Base-by-base conservation (phyloP, 2,113 vertebrate species). In the Rissa tridactyla region DNA sequence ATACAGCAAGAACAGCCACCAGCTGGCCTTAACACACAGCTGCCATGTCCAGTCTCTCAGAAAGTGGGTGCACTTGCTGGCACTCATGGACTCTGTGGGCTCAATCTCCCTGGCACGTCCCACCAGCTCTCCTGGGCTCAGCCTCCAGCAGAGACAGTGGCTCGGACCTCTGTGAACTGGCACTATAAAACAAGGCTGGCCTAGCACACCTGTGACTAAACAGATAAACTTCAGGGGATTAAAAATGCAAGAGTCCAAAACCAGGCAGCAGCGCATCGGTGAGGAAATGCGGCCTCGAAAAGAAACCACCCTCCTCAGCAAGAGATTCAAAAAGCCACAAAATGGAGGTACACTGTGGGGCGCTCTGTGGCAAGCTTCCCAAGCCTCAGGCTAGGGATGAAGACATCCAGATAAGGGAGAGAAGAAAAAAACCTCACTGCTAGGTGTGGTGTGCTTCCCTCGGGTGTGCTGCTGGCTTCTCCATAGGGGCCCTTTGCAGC, bases 341-440 rank as follows among this genome's bases (percentile, higher is more conserved):
- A 80, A 23, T 1, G 12, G 18, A 13, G 36, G 40, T 11, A n/a
- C 14, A 20, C 9, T 2, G 0, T 5, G 11, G 13, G 34, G 13
- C 27, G 27, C n/a, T 88, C 34, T 23, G 30, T 52, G 64, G 34
- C 9, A 26, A 49, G 25, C 19, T 57, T 40, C 34, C 75, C 64
- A 60, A 77, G 42, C 42, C 27, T 46, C 32, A 36, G 46, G 65
- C 11, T 32, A 49, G n/a, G 29, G 62, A 49, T 6, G 11, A 86
- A 44, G 13, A 40, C 15, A 61, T 15, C 26, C 19, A 55, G 51
- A 11, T 6, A 61, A 40, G 22, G 11, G 57, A 13, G 71, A 40
- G 52, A 52, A 55, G 22, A 52, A 80, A 2, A 55, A 68, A 30
- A 62, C 1, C 4, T 18, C 47, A 11, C 16, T 81, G 19, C 36